Percentiles rank a stretch among this genome's conserved stretches.
These are phyloP conservation scores for Oceanodroma tethys DNA, from an alignment of 2,113 vertebrate genomes.

Conservation along the genomic window DNA sequence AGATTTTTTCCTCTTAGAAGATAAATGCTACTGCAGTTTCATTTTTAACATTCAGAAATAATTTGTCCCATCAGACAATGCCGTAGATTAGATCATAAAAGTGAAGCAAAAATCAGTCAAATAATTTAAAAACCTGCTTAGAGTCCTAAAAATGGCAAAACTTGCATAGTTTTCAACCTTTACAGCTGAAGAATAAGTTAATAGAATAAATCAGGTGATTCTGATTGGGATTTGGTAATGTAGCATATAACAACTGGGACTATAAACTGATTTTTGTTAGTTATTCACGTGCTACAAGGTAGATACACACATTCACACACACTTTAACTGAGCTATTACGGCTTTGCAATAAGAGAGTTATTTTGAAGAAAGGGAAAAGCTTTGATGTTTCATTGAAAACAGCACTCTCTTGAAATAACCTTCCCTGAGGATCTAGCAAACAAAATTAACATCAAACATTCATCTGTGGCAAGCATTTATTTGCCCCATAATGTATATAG, in stretches of 20 bases:
- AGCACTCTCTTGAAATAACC: neutral
- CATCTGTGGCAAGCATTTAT: neutral
- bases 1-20: neutral
- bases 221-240: neutral
- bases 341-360: neutral
- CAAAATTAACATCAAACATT: neutral
- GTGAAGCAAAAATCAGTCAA: neutral
- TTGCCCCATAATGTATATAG: neutral
- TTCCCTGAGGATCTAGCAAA: neutral
- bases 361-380: neutral
- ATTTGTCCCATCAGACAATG: neutral
- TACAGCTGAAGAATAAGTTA: neutral
- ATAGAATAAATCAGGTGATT: neutral
- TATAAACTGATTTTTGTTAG: neutral
- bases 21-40: neutral
- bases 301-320: neutral
- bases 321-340: neutral
- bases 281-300: neutral
- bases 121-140: neutral
- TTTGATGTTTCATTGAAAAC: slow-evolving; percentile 3
- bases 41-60: neutral
- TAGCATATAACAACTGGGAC: neutral
- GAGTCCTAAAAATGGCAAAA: neutral
- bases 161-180: neutral
- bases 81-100: neutral